Base-by-base conservation (phyloP, 1,140 invertebrate genomes). In the Pomacea maculata region DNA sequence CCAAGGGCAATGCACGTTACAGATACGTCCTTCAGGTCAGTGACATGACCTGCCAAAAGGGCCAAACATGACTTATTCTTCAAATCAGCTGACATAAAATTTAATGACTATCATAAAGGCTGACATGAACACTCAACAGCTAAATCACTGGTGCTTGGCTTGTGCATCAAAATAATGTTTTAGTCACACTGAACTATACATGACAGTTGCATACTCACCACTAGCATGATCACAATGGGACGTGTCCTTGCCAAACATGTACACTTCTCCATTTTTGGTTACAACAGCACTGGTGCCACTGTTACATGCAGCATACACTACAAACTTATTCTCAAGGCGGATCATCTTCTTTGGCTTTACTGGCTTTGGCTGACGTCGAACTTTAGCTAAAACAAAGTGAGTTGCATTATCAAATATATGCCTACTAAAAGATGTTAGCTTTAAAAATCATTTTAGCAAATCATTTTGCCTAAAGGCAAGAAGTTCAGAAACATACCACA, bases 201-300 rank as follows among this genome's bases (percentile, higher is more conserved):
- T 10, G 9, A 61, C 9, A 57, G 8, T 17, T 61, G 19, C 8
- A 54, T 8, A 82, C 82, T 83, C 87, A 92, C 95, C 95, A 80
- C 94, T 94, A 17, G 93, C 91, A 52, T 94, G 92, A 92, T 98
- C 97, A 89, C 95, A 96, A 89, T 98, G 95, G 11, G 95, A 93
- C 10, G 96, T 96, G 92, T 99, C 97, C 92, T 99, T 99, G 45
- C 97, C 97, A 91, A 97, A 98, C 95, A 99, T 96, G 67, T 96
- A 94, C 3, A 98, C 91, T 85, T 96, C 95, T 0, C 97, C 97
- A 79, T 96, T 95, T 87, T 95, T 94, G 15, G 96, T 97, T 0
- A 99, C 95, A 67, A 99, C 93, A 52, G 97, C 97, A 57, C 96
- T 97, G 25, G 96, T 97, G 12, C 97, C 97, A 92, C 97, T 97